phyloP scores from a whole-genome alignment of 2,113 vertebrate species.

The Podilymbus podiceps region DNA sequence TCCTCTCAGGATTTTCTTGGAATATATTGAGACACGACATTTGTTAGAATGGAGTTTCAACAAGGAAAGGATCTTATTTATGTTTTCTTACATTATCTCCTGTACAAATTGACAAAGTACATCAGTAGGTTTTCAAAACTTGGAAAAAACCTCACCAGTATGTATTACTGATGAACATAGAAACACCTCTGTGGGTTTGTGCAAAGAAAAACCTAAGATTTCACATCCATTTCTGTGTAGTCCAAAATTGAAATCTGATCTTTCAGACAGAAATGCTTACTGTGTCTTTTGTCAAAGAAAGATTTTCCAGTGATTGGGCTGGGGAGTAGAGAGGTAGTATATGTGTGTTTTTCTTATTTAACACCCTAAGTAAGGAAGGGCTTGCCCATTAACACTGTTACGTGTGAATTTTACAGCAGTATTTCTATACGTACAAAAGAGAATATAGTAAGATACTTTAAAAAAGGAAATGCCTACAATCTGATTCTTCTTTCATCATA shows the following conservation, averaged over 20 bases:
- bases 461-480: neutral
- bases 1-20: neutral
- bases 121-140: neutral
- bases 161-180: neutral
- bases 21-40: neutral
- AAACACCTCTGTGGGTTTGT: neutral
- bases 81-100: neutral
- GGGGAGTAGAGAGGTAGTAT: neutral
- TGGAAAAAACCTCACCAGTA: neutral
- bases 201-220: neutral
- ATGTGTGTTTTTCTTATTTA: neutral
- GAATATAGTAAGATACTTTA: neutral
- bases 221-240: neutral
- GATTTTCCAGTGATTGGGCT: fast-evolving
- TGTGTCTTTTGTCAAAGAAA: neutral
- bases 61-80: neutral
- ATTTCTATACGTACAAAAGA: neutral
- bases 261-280: neutral
- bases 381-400: neutral
- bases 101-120: neutral
- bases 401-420: neutral
- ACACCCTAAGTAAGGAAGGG: fast-evolving
- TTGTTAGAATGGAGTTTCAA: neutral
- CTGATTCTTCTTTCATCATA: neutral
- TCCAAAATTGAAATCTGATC: neutral